Conservation (phyloP, 2,888 invertebrate species). For the Eristalis tenax region DNA sequence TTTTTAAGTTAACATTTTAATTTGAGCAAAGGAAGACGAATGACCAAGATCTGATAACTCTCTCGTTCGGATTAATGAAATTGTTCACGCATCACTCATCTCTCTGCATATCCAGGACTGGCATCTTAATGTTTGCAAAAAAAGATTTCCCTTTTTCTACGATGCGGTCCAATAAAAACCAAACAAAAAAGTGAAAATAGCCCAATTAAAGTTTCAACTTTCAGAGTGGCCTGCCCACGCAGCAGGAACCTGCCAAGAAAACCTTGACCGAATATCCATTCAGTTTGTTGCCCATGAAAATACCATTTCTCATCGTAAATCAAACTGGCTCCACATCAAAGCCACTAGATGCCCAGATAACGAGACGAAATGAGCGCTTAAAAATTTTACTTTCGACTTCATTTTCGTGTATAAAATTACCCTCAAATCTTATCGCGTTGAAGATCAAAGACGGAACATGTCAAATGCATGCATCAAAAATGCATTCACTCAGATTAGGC, state of each 20-base stretch:
- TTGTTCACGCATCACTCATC: not conserved
- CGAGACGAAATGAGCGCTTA: constrained; percentile 3
- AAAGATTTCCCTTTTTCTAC: not conserved
- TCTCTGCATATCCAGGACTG: not conserved
- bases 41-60: too few species aligned
- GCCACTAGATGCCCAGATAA: not conserved
- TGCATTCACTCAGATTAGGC: not conserved
- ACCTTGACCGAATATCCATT: not conserved
- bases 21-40: too few species aligned
- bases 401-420: not conserved
- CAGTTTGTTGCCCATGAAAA: too few species aligned
- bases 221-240: not conserved
- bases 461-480: not conserved
- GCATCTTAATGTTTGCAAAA: not conserved
- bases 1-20: too few species aligned
- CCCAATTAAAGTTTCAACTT: constrained; percentile 21
- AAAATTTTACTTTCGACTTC: constrained; percentile 3
- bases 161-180: constrained; percentile 17
- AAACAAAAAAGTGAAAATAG: constrained; percentile 26
- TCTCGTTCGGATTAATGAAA: too few species aligned
- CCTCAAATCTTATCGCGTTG: not conserved
- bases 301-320: constrained; percentile 10
- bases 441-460: not conserved
- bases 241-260: too few species aligned
- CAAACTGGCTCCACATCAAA: not conserved